Conservation (phyloP, 1,140 invertebrate species). For the Bombus affinis region DNA sequence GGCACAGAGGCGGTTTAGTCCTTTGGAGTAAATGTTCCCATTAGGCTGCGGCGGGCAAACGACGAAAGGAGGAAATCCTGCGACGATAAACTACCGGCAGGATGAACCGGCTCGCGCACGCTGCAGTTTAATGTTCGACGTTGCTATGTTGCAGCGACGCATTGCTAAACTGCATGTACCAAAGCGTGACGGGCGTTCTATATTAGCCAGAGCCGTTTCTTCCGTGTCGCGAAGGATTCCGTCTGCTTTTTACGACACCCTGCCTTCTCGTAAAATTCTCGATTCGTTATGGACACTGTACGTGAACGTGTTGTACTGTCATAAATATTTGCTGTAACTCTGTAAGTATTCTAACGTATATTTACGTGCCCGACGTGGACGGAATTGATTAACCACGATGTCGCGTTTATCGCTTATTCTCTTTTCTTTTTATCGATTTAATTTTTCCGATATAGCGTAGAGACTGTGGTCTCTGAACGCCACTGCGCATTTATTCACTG, state of each 20-base stretch:
- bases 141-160: conserved; percentile 9
- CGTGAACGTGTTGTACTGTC: background rate
- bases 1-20: conserved; percentile 36
- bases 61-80: conserved; percentile 44
- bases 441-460: background rate
- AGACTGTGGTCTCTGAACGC: too few species aligned
- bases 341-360: background rate
- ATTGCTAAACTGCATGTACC: conserved; percentile 12
- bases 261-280: conserved; percentile 18
- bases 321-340: background rate
- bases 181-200: conserved; percentile 35
- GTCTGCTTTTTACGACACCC: conserved; percentile 3
- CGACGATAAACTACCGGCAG: conserved; percentile 46
- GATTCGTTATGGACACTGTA: background rate
- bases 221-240: background rate
- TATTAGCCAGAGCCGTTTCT: background rate
- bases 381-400: background rate
- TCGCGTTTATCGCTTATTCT: background rate
- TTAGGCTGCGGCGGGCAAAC: conserved; percentile 48
- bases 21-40: conserved; percentile 40
- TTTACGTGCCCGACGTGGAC: background rate
- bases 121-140: conserved; percentile 47
- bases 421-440: background rate
- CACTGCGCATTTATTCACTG: too few species aligned
- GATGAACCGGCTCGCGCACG: conserved; percentile 32